phyloP scores from a whole-genome alignment of 2,797 vertebrate species.

The Epinephelus awoara region DNA sequence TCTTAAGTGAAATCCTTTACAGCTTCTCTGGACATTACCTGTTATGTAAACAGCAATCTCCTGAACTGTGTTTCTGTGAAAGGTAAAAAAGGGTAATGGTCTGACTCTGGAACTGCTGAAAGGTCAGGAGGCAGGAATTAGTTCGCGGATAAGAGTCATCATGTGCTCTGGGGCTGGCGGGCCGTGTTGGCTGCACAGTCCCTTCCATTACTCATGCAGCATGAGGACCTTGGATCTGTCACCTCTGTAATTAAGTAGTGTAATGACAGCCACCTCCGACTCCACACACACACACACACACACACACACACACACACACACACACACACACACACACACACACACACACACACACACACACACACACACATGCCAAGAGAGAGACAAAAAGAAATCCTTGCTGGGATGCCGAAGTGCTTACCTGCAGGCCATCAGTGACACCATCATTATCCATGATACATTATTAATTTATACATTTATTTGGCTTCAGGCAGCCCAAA shows the following conservation, averaged over 20 bases:
- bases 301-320: background rate
- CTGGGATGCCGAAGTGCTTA: background rate
- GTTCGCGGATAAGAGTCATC: conserved; percentile 65
- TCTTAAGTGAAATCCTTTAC: conserved; percentile 42
- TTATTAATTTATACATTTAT: background rate
- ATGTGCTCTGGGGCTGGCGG: conserved; percentile 35
- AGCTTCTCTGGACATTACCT: conserved; percentile 22
- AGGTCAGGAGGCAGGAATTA: conserved; percentile 61
- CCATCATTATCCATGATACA: background rate
- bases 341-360: conserved; percentile 4
- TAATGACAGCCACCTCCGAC: conserved; percentile 39
- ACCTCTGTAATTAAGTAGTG: conserved; percentile 61
- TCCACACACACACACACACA: conserved; percentile 5
- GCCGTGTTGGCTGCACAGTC: conserved; percentile 24
- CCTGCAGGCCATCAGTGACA: background rate
- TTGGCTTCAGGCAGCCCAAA: background rate
- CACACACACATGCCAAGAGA: background rate
- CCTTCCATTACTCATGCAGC: conserved; percentile 58
- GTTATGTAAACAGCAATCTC: conserved; percentile 17
- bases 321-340: background rate
- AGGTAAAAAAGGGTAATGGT: conserved; percentile 17
- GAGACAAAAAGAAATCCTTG: conserved; percentile 1
- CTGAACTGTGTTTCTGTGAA: conserved; percentile 11
- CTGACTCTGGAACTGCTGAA: conserved; percentile 52
- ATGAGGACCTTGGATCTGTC: conserved; percentile 46